Percentiles rank a stretch among this genome's conserved stretches.
Evolutionary conservation across 1,140 invertebrate genomes (phyloP).

Genomic region (Cecropterus lyciades): DNA sequence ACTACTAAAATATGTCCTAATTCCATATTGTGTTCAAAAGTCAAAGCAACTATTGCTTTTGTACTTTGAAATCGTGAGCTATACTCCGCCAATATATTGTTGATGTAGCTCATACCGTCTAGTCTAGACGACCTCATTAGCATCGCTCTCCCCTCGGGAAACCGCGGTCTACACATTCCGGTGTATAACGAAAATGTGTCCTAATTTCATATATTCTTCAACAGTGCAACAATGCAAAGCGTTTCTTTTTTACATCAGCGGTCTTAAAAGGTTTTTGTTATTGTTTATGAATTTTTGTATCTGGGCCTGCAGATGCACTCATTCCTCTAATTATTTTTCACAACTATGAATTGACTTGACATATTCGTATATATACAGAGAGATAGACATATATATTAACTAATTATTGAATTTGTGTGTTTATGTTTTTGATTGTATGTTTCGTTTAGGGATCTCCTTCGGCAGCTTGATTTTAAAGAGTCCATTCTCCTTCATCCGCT

Average conservation of each 20-base stretch:
- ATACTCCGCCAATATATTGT: neutral
- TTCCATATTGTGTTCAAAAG: neutral
- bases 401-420: no score
- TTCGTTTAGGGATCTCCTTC: no score
- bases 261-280: no score
- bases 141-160: neutral
- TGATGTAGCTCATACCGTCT: neutral
- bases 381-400: no score
- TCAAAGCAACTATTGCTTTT: neutral
- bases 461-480: no score
- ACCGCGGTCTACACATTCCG: neutral
- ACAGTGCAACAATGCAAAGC: neutral
- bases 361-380: no score
- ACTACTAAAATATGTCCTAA: conserved; percentile 57
- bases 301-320: no score
- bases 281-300: no score
- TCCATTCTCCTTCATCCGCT: no score
- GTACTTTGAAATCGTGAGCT: neutral
- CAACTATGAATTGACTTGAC: no score
- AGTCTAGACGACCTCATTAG: neutral
- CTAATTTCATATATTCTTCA: neutral
- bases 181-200: neutral
- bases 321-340: no score
- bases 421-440: no score
- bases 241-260: neutral